Conservation (phyloP, 2,113 vertebrate genomes). For the Alligator mississippiensis region DNA sequence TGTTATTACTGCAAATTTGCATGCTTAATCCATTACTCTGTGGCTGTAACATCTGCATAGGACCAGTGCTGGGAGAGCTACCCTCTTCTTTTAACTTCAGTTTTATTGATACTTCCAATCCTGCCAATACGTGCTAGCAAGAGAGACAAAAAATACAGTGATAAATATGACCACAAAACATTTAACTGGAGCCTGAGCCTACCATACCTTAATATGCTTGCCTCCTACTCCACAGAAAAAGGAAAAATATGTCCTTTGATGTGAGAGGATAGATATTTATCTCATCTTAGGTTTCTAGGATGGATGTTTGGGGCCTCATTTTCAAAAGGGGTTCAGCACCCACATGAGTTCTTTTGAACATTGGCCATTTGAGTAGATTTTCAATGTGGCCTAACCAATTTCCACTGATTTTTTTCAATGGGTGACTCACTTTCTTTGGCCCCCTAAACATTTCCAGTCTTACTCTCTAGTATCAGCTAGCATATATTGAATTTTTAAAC, state of each 20-base stretch:
- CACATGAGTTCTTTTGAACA: background rate
- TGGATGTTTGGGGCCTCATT: background rate
- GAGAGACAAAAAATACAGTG: background rate
- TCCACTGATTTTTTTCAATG: no score
- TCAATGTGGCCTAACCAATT: background rate
- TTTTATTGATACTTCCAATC: background rate
- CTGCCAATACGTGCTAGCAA: background rate
- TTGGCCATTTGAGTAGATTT: background rate
- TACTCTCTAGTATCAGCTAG: background rate
- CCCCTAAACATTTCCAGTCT: background rate
- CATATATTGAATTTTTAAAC: rapidly evolving
- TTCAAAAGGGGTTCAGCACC: background rate
- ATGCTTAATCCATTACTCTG: background rate
- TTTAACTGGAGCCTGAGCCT: background rate
- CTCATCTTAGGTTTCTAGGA: background rate
- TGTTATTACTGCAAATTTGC: background rate
- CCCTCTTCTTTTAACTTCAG: background rate
- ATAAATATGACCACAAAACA: background rate
- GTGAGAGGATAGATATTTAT: background rate
- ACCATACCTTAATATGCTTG: background rate
- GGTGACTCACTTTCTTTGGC: no score
- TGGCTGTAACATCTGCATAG: background rate
- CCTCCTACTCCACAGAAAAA: background rate
- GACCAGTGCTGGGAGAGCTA: background rate
- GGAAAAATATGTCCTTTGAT: background rate